Conservation (phyloP, 2,888 invertebrate species). For the Cistogaster globosa region DNA sequence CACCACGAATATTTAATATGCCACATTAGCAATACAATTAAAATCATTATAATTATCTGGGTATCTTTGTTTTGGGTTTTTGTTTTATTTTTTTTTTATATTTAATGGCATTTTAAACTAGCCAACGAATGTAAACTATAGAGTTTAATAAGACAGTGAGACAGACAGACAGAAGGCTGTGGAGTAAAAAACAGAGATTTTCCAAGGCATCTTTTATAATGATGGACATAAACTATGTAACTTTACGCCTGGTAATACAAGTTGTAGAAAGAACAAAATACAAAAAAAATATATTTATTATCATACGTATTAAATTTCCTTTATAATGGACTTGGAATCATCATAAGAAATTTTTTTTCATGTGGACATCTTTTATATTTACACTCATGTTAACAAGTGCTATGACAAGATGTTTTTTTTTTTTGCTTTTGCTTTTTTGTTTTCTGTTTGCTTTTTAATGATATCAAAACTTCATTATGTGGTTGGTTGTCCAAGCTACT, state of each 20-base stretch:
- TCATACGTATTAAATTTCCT: constrained; percentile 47
- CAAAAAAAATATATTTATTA: constrained; percentile 17
- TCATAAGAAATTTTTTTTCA: constrained; percentile 29
- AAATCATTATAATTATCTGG: constrained; percentile 67
- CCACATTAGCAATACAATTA: constrained; percentile 70
- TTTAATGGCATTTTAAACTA: constrained; percentile 53
- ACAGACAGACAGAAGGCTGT: neutral
- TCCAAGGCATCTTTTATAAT: constrained; percentile 25
- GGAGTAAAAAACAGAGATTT: constrained; percentile 4
- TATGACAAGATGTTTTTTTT: constrained; percentile 69
- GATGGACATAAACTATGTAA: constrained; percentile 67
- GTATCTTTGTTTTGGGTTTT: constrained; percentile 22
- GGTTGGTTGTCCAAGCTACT: constrained; percentile 8
- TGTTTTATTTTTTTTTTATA: constrained; percentile 4
- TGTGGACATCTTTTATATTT: constrained; percentile 53
- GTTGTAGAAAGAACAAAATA: constrained; percentile 8
- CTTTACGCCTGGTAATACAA: constrained; percentile 66
- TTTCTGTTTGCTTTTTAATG: neutral
- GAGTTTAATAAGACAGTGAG: constrained; percentile 26
- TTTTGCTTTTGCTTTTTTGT: neutral
- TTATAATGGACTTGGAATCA: constrained; percentile 48
- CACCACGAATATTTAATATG: constrained; percentile 63
- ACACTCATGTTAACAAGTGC: constrained; percentile 73
- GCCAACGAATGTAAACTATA: neutral
- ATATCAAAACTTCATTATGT: constrained; percentile 4